Base-by-base conservation (phyloP, 2,113 vertebrate genomes). In the Lota lota region DNA sequence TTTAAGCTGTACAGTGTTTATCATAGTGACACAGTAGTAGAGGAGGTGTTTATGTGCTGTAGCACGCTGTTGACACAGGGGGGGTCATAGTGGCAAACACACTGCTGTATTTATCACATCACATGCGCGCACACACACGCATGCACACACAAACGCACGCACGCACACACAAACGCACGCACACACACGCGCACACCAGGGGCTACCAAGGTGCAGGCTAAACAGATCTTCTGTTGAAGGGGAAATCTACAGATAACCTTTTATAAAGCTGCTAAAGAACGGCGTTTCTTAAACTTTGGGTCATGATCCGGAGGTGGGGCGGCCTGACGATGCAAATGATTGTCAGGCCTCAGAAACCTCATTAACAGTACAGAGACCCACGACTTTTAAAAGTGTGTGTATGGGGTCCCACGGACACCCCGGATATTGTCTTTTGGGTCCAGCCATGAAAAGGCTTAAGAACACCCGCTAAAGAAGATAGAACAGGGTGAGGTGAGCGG, bases 131-230 rank as follows among this genome's bases (percentile, higher is more conserved):
- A 10, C n/a, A n/a, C 2, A 14, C 51, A 53, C 11, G 11, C 51
- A 53, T 11, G 11, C 51, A 14, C 16, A 53, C 0, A 11, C 21
- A 8, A 22, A n/a, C 10, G n/a, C 53, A 56, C 16, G 16, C 53
- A 56, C 17, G 3, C 53, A 18, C n/a, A 56, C 0, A 15, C 21
- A 11, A 33, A 70, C 62, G 76, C 63, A 16, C 70, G 59, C 60
- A 21, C 59, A 53, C 56, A 16, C 69, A 77, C 68, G 80, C 14
- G 74, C 81, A 78, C 70, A 67, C 57, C 28, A 51, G 68, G 82
- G 87, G 67, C 79, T 69, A 84, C 88, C 88, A 90, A 90, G 88
- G 87, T 88, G 87, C 74, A 70, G 83, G 36, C 24, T 66, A 14
- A 56, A 18, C 7, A 12, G 10, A 12, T 47, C 12, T 47, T 47